phyloP scores from a whole-genome alignment of 2,113 vertebrate species.

The Meleagris gallopavo region DNA sequence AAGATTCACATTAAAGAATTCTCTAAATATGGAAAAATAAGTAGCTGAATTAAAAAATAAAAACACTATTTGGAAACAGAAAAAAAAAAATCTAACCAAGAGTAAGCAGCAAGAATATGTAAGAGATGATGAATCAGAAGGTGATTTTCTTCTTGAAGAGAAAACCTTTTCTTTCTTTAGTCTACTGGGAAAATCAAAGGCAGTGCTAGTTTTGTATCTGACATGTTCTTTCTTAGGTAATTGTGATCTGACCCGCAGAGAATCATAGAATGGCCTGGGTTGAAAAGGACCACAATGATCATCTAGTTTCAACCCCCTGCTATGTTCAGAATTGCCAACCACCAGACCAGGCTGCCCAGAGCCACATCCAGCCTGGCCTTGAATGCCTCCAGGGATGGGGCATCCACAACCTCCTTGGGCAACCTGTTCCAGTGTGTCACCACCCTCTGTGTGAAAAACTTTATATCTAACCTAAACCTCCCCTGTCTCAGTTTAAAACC shows the following conservation, averaged over 20 bases:
- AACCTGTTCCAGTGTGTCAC: too few species aligned
- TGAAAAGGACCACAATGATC: too few species aligned
- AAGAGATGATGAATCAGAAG: constrained; percentile 3
- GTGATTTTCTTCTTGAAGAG: constrained; percentile 21
- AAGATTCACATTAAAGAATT: neutral
- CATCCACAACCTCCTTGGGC: too few species aligned
- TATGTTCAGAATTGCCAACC: too few species aligned
- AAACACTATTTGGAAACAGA: neutral
- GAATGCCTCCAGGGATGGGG: too few species aligned
- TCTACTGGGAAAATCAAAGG: constrained; percentile 28
- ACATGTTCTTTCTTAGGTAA: neutral
- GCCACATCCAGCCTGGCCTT: too few species aligned
- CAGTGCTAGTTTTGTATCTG: constrained; percentile 4
- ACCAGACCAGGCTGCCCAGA: too few species aligned
- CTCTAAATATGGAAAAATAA: neutral
- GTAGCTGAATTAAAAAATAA: neutral
- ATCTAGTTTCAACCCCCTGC: too few species aligned
- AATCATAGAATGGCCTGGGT: too few species aligned
- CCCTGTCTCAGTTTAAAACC: too few species aligned
- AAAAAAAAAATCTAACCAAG: constrained; percentile 6
- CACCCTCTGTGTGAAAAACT: too few species aligned
- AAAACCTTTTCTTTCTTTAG: neutral
- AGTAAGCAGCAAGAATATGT: neutral
- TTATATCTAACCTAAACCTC: too few species aligned
- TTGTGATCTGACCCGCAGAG: neutral